Percentiles rank a stretch among this genome's conserved stretches.
phyloP scores from a whole-genome alignment of 1,140 invertebrate species.

The Sinonovacula constricta region DNA sequence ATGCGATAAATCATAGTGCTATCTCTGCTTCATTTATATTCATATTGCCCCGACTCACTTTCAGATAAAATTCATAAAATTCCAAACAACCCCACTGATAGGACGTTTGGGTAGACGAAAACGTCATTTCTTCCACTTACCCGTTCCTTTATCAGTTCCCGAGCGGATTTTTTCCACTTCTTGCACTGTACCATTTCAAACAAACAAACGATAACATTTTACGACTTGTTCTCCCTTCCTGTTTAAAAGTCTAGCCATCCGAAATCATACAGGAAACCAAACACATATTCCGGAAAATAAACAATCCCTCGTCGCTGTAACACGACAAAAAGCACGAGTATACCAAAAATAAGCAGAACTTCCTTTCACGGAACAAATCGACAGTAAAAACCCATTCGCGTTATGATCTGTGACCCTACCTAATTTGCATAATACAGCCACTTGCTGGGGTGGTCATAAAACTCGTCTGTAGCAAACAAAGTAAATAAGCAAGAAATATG shows the following conservation, averaged over 20 bases:
- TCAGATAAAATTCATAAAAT: constrained; percentile 54
- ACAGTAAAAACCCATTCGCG: too few relatives aligned
- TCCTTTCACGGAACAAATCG: too few relatives aligned
- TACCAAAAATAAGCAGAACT: too few relatives aligned
- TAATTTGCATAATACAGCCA: constrained; percentile 49
- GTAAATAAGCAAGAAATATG: constrained; percentile 53
- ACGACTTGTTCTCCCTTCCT: too few relatives aligned
- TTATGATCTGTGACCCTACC: constrained; percentile 35
- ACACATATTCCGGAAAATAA: too few relatives aligned
- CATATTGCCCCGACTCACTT: constrained; percentile 42
- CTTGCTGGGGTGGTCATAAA: constrained; percentile 39
- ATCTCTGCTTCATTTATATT: constrained; percentile 44
- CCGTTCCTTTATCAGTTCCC: constrained; percentile 41
- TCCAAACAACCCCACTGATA: constrained; percentile 45
- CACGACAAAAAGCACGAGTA: too few relatives aligned
- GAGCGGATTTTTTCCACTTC: constrained; percentile 47
- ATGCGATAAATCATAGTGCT: constrained; percentile 41
- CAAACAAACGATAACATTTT: not conserved
- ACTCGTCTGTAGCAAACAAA: constrained; percentile 28
- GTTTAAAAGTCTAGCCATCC: too few relatives aligned
- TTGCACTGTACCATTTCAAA: not conserved
- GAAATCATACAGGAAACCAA: too few relatives aligned
- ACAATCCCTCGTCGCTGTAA: too few relatives aligned
- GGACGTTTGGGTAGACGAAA: not conserved
- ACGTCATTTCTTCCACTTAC: constrained; percentile 14